Evolutionary conservation across 2,113 vertebrate species (phyloP), one percentile per base, ranked within the genome.

Genomic region (Podarcis cretensis): DNA sequence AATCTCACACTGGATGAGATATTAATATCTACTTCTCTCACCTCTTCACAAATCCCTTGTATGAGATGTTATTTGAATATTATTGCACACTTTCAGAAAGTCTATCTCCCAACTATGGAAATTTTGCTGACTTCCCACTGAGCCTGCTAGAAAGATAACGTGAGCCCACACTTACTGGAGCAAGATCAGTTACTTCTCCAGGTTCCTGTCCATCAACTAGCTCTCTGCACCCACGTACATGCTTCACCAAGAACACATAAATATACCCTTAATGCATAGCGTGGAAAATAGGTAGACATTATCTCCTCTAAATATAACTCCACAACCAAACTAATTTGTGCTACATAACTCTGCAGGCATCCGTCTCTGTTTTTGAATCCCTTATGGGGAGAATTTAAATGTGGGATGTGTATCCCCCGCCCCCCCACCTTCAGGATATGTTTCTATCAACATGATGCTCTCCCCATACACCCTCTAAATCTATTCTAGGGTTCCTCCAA

Each of bases 291-390:
- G 79, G 43, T 80, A 91, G 90, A 89, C 90, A 85, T 90, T 92
- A 91, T 90, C 80, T 84, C 81, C 16, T 82, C 90, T 94, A 90
- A 87, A 94, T 89, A 92, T 94, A 94, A 87, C 94, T 86, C 43
- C 0, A 2, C n/a, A 57, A 84, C 59, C 78, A 88, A 32, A 1
- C 4, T 79, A 5, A 0, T 76, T 48, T 40, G 5, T 14, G 83
- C 14, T 30, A 21, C 2, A 48, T 18, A 10, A 87, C 80, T 37
- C 68, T 71, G 35, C 37, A 94, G 90, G 91, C 77, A 87, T 69
- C 66, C 21, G 21, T 85, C 91, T 88, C 23, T 0, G 1, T 16
- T 65, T 89, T 84, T 81, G 1, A 74, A 0, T 54, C 74, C 89
- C 79, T 37, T 8, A 13, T 73, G 82, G 89, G 83, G 30, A 3